phyloP scores from a whole-genome alignment of 2,113 vertebrate species.

The Chlamydotis undulata region DNA sequence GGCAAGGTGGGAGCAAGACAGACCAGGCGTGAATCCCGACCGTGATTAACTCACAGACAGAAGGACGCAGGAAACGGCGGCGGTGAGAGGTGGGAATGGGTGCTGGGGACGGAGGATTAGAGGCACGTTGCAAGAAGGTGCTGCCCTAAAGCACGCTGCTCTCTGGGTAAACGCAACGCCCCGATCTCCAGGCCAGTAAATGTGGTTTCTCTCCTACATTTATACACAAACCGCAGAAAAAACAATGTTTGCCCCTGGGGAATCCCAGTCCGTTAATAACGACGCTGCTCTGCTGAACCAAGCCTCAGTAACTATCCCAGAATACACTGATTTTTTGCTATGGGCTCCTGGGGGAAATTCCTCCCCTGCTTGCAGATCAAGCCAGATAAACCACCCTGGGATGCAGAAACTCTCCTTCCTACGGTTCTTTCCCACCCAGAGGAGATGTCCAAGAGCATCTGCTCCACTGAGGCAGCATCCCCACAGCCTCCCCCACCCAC shows the following conservation, averaged over 20 bases:
- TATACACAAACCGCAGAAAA: background rate
- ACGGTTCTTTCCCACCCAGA: background rate
- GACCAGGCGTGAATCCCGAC: background rate
- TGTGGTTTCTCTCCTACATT: background rate
- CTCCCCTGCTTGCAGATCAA: background rate
- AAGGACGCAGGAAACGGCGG: background rate
- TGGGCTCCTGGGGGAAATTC: background rate
- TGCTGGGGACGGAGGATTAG: background rate
- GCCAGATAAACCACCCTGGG: accelerated
- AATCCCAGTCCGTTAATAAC: background rate
- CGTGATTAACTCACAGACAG: background rate
- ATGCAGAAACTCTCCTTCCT: background rate
- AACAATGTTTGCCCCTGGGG: background rate
- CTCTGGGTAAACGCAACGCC: accelerated
- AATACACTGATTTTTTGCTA: background rate
- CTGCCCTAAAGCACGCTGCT: background rate
- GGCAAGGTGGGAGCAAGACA: background rate
- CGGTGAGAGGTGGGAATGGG: background rate
- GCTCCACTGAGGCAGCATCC: background rate
- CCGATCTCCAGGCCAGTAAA: background rate
- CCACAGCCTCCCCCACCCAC: background rate
- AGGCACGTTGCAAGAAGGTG: background rate
- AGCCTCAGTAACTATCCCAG: background rate
- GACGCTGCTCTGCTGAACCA: background rate
- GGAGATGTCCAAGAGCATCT: background rate